Base-by-base conservation (phyloP, 1,140 invertebrate species). In the Aphaenogaster rudis region DNA sequence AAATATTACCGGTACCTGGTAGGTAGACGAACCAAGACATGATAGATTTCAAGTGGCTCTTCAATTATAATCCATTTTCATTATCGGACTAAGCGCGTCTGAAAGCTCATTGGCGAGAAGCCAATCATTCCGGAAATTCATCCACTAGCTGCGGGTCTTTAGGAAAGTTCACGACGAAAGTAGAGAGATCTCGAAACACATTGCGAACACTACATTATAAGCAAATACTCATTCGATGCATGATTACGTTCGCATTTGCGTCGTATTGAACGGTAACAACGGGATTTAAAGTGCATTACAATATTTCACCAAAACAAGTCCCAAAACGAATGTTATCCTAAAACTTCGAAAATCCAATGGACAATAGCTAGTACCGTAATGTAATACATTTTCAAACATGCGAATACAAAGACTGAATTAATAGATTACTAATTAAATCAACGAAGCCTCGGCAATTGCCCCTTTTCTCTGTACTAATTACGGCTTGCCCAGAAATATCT, bases 51-150 rank as follows among this genome's bases (percentile, higher is more conserved):
- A 39, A n/a, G 17, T 33, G n/a, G 17, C 42, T 74, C 17, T 54
- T 74, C 52, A 15, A 74, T 57, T 54, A 54, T 42, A 57, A 74
- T 57, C 17, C 17, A 15, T 74, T 74, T 74, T 74, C 71, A 54
- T 42, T n/a, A 74, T 57, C 33, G n/a, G 15, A 74, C 57, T 74
- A 57, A 74, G 8, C 33, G 50, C 4, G 71, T 13, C 71, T n/a
- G 17, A 28, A 57, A 21, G 9, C 2, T 57, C 71, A 36, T 21
- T 57, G 50, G 71, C 71, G 17, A n/a, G 17, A 6, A 74, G 33
- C 50, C 71, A 74, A 74, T 74, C 42, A 48, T 74, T 50, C 15
- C 71, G 36, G 50, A 57, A 57, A 17, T 74, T 39, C 17, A 28
- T n/a, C 15, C 9, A 71, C 45, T 67, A 36, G n/a, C 64, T 17